phyloP scores from a whole-genome alignment of 1,140 invertebrate species.

The Eriosoma lanigerum region DNA sequence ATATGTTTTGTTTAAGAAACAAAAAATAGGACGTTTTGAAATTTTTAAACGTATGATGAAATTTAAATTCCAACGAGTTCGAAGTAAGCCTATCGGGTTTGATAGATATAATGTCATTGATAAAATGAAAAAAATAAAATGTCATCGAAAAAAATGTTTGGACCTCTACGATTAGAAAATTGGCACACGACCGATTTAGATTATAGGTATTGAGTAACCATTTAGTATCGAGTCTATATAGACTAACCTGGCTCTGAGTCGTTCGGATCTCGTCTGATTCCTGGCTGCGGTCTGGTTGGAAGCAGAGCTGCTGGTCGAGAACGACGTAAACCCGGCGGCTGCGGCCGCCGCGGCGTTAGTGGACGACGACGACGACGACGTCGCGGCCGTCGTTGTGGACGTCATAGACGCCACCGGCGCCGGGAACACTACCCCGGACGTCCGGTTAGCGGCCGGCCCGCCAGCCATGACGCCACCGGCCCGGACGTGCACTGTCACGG shows the following conservation, averaged over 20 bases:
- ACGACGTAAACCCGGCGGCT: conserved; percentile 5
- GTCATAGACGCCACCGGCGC: neutral
- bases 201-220: too few species aligned
- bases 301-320: conserved; percentile 27
- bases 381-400: neutral
- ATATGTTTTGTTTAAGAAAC: too few species aligned
- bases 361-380: neutral
- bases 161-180: too few species aligned
- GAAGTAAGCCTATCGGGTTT: too few species aligned
- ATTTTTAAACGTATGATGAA: too few species aligned
- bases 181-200: too few species aligned
- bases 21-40: too few species aligned
- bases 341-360: conserved; percentile 15
- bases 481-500: conserved; percentile 44
- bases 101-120: too few species aligned
- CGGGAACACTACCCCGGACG: neutral
- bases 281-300: conserved; percentile 20
- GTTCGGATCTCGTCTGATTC: conserved; percentile 41
- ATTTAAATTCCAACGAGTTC: too few species aligned
- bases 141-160: too few species aligned
- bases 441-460: conserved; percentile 11
- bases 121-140: too few species aligned
- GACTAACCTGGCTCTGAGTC: conserved; percentile 41
- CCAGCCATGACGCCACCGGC: neutral
- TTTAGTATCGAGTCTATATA: too few species aligned